Base-by-base conservation (phyloP, 2,888 invertebrate species). In the Aphrophora alni region DNA sequence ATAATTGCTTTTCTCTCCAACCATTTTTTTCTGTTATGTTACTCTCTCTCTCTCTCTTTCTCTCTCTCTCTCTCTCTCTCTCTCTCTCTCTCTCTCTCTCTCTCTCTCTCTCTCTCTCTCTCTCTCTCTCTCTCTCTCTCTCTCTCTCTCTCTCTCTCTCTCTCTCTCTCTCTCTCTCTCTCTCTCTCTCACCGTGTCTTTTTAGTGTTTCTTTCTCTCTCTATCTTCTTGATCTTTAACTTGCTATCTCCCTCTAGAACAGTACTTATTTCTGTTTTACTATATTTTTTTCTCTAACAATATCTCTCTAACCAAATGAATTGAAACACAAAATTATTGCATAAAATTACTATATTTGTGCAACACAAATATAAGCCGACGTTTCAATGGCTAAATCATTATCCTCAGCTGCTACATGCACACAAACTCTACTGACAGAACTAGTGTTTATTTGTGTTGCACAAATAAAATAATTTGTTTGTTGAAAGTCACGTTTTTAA, bases 151-250 rank as follows among this genome's bases (percentile, higher is more conserved):
- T 27, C 33, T 0, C 4, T 38, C 38, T 74, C 38, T 74, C 24
- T 38, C 38, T 74, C 38, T 74, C 27, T 38, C 38, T 74, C 74
- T 10, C 38, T 74, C n/a, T 26, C 27, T 74, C 14, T 74, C 38
- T 26, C 24, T 74, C 27, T 27, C 38, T n/a, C 74, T 26, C 38
- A 27, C n/a, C 21, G 3, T n/a, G n/a, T n/a, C n/a, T n/a, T n/a
- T n/a, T n/a, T n/a, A 27, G n/a, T n/a, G n/a, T n/a, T n/a, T n/a
- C 27, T 74, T 10, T 14, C 38, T 17, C 38, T 17, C 27, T 74
- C 38, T 27, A 17, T 74, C 74, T 74, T n/a, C n/a, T n/a, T n/a
- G n/a, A n/a, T n/a, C n/a, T 25, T 71, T 2, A 24, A 17, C 27
- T 72, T 27, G 5, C 27, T 14, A 5, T 14, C 21, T 26, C 27